A percentile compares a stretch with the other conserved stretches of the same genome.
phyloP scores from a whole-genome alignment of 2,888 invertebrate genomes.

The Ectobius pallidus region DNA sequence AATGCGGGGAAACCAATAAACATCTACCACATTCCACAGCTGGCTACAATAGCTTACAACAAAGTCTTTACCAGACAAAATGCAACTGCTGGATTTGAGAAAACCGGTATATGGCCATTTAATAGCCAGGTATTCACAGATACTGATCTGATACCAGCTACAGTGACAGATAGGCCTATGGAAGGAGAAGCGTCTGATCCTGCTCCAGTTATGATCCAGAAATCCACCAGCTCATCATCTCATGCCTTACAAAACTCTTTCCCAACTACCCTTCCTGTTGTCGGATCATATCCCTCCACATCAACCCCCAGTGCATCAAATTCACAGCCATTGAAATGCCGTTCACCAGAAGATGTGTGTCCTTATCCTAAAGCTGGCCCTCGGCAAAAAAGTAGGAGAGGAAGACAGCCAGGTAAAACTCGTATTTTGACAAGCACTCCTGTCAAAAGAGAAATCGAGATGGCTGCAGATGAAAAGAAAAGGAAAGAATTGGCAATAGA shows the following conservation, averaged over 20 bases:
- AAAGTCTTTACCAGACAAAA: not conserved
- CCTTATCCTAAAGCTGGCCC: constrained; percentile 2
- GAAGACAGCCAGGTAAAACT: constrained; percentile 1
- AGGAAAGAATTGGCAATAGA: not conserved
- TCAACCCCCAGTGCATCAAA: not conserved
- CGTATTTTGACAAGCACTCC: constrained; percentile 14
- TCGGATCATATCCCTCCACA: not conserved
- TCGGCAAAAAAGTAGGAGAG: constrained; percentile 1
- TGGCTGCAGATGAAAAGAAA: not conserved
- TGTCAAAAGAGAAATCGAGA: constrained; percentile 2
- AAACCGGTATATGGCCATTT: constrained; percentile 11
- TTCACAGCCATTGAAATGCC: not conserved
- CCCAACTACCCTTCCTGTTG: not conserved
- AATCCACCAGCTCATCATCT: too few species aligned
- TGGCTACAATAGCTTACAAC: not conserved
- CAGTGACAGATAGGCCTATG: not conserved
- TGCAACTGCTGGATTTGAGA: not conserved
- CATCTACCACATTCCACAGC: not conserved
- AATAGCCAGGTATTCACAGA: constrained; percentile 8
- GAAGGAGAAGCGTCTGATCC: not conserved
- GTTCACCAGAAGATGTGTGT: not conserved
- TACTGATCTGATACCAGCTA: not conserved
- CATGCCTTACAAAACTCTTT: not conserved
- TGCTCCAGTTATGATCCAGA: not conserved
- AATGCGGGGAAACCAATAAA: not conserved